These are phyloP conservation scores for Cantharis flavilabris DNA, from an alignment of 2,888 invertebrate genomes.

Conservation along the genomic window DNA sequence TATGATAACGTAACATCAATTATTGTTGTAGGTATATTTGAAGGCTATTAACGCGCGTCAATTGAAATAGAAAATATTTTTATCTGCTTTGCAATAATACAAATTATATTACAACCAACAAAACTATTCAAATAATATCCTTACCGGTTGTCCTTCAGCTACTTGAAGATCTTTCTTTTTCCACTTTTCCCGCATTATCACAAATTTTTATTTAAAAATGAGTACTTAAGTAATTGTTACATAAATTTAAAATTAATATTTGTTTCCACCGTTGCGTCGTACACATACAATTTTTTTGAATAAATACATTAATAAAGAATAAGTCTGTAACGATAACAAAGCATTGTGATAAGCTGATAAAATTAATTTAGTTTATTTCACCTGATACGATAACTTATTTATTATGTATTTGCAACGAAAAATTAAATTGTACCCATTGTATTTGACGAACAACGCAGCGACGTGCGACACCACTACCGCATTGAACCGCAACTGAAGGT, in stretches of 20 bases:
- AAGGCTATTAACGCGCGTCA: not conserved
- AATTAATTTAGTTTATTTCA: not conserved
- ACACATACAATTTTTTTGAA: not conserved
- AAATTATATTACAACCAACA: not conserved
- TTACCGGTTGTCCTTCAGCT: conserved; percentile 28
- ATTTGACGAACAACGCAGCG: not conserved
- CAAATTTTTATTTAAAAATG: not conserved
- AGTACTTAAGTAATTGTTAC: not conserved
- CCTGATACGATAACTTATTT: not conserved
- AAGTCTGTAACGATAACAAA: not conserved
- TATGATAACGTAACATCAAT: not conserved
- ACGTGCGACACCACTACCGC: not conserved
- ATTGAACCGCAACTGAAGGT: not conserved
- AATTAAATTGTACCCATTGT: not conserved
- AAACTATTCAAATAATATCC: conserved; percentile 7
- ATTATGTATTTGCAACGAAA: not conserved
- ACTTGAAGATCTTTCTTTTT: conserved; percentile 26
- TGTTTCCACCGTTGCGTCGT: not conserved
- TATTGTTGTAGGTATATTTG: not conserved
- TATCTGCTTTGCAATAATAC: not conserved
- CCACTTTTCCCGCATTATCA: conserved; percentile 32
- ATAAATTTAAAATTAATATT: not conserved
- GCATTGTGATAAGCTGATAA: not conserved
- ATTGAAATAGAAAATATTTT: not conserved
- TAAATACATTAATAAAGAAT: not conserved